Conservation (phyloP, 2,797 vertebrate genomes). For the Lateolabrax maculatus region DNA sequence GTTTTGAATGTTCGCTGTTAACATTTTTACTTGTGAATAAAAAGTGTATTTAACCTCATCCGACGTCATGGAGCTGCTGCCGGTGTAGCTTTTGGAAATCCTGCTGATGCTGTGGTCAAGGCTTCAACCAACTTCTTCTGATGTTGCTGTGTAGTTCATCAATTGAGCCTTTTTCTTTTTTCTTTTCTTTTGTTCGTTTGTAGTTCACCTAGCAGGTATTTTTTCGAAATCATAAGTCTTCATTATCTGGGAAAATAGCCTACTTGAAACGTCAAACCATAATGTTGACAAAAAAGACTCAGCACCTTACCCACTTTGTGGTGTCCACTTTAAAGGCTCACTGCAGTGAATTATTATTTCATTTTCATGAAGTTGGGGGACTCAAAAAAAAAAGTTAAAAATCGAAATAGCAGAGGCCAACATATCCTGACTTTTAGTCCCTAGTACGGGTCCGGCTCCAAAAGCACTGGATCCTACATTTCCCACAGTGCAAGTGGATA, state of each 20-base stretch:
- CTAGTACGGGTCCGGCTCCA: not conserved
- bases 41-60: slow-evolving; percentile 73
- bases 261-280: not conserved
- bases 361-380: not conserved
- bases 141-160: not conserved
- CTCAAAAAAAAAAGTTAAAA: not conserved
- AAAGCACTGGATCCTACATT: not conserved
- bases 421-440: not conserved
- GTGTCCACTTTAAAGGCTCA: not conserved
- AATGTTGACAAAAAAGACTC: not conserved
- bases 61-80: slow-evolving; percentile 48
- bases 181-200: too few relatives aligned
- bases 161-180: not conserved
- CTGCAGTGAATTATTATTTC: not conserved
- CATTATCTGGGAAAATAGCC: not conserved
- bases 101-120: not conserved
- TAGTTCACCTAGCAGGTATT: not conserved
- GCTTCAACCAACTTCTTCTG: not conserved
- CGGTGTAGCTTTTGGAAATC: not conserved
- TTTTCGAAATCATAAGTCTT: not conserved
- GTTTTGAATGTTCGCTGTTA: slow-evolving; percentile 76
- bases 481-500: not conserved
- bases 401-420: not conserved
- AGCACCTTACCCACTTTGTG: not conserved
- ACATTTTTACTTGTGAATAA: slow-evolving; percentile 81